Conservation (phyloP, 2,888 invertebrate species). For the Polymixis flavicincta region DNA sequence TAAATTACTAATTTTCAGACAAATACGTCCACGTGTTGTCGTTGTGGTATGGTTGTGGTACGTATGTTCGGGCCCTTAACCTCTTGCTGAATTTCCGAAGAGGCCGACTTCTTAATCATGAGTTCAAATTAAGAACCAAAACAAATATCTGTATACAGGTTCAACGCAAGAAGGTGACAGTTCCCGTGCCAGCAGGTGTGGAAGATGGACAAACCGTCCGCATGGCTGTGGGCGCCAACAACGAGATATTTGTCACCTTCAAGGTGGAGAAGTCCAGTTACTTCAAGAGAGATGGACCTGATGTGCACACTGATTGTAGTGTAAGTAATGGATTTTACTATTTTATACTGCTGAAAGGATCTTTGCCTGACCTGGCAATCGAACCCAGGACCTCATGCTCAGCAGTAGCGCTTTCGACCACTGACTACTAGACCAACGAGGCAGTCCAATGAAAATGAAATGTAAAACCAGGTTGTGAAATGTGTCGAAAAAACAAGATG, state of each 20-base stretch:
- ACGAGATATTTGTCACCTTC: constrained; percentile 98
- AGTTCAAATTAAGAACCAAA: neutral
- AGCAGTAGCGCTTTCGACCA: no score
- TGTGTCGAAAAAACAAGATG: no score
- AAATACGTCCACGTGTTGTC: no score
- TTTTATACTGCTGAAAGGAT: no score
- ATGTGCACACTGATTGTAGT: constrained; percentile 97
- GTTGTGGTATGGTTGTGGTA: no score
- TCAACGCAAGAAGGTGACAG: constrained; percentile 96
- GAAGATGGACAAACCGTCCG: constrained; percentile 99
- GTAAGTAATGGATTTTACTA: constrained; percentile 73
- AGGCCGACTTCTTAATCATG: neutral
- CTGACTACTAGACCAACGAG: no score
- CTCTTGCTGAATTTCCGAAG: neutral
- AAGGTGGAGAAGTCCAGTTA: constrained; percentile 97
- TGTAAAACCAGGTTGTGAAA: no score
- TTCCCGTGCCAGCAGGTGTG: constrained; percentile 98
- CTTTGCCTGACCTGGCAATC: no score
- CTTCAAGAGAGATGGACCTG: constrained; percentile 98
- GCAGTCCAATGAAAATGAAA: no score
- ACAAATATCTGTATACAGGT: constrained; percentile 83
- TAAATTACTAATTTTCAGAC: no score
- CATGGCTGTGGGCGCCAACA: constrained; percentile 97
- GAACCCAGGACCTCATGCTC: no score
- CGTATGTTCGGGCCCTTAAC: neutral